phyloP scores from a whole-genome alignment of 2,797 vertebrate genomes.

The Acanthornis magna region DNA sequence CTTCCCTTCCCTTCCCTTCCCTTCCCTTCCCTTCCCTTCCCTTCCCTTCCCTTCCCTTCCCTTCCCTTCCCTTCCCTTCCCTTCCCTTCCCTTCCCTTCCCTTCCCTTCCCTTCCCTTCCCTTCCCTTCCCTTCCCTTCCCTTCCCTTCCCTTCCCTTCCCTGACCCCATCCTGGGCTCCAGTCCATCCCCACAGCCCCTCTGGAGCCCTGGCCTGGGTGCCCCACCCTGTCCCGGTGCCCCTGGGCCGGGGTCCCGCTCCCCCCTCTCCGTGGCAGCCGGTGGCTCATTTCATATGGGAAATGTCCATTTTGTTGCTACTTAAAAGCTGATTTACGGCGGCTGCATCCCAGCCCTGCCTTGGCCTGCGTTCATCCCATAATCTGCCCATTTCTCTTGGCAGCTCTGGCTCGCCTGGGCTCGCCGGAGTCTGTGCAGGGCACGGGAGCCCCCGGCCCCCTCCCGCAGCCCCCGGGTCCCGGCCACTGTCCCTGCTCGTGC shows the following conservation, averaged over 20 bases:
- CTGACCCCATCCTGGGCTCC: not conserved
- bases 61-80: not conserved
- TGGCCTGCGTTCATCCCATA: conserved; percentile 71
- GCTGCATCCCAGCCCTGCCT: conserved; percentile 66
- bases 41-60: not conserved
- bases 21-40: not conserved
- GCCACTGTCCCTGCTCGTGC: conserved; percentile 45
- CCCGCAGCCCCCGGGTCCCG: not conserved
- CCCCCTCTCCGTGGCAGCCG: not conserved
- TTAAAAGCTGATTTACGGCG: conserved; percentile 76
- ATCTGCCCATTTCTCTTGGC: conserved; percentile 73
- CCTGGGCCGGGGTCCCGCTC: not conserved
- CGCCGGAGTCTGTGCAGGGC: conserved; percentile 34
- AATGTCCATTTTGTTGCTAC: conserved; percentile 75
- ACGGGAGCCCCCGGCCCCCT: not conserved
- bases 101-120: not conserved
- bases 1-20: not conserved
- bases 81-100: not conserved
- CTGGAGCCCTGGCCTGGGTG: fast-evolving
- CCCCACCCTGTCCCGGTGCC: not conserved
- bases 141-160: not conserved
- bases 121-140: not conserved
- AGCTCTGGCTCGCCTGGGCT: conserved; percentile 49
- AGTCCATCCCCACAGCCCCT: not conserved
- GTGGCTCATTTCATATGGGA: conserved; percentile 67